Evolutionary conservation across 2,888 invertebrate genomes (phyloP).

Genomic region (Drosophila ustulata): DNA sequence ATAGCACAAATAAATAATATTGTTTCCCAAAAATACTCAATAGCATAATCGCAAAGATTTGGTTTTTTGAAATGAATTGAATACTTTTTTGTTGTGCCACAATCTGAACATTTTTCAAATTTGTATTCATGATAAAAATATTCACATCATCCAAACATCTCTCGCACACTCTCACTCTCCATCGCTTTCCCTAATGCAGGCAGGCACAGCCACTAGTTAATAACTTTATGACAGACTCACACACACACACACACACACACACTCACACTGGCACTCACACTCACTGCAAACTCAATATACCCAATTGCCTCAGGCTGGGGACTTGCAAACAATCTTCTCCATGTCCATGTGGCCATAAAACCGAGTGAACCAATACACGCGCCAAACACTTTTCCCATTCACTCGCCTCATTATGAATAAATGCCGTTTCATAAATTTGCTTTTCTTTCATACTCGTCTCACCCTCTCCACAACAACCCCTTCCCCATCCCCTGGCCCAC

Average conservation of each 20-base stretch:
- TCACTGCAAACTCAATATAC: slow-evolving; percentile 35
- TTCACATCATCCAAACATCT: background rate
- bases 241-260: slow-evolving; percentile 6
- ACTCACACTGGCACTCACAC: slow-evolving; percentile 12
- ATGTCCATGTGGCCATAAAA: slow-evolving; percentile 48
- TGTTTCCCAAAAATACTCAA: too few relatives aligned
- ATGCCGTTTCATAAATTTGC: slow-evolving; percentile 78
- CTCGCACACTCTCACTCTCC: background rate
- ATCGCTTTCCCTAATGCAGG: slow-evolving; percentile 53
- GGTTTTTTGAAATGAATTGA: too few relatives aligned
- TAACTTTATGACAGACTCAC: slow-evolving; percentile 65
- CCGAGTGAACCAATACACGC: slow-evolving; percentile 62
- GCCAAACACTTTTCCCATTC: slow-evolving; percentile 66
- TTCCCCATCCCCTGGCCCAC: background rate
- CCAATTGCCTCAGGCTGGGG: slow-evolving; percentile 46
- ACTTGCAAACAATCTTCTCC: slow-evolving; percentile 33
- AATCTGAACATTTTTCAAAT: too few relatives aligned
- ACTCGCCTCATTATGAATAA: slow-evolving; percentile 76
- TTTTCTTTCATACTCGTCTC: slow-evolving; percentile 41
- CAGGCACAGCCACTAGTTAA: slow-evolving; percentile 51
- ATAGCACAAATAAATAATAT: too few relatives aligned
- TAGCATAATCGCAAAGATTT: too few relatives aligned
- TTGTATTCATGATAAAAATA: background rate
- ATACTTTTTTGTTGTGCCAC: too few relatives aligned
- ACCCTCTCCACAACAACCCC: background rate